Evolutionary conservation across 53 echinoderm and acorn worm genomes (phyloP), one percentile per base, ranked within the genome.

Genomic region (Paelopatides confundens): DNA sequence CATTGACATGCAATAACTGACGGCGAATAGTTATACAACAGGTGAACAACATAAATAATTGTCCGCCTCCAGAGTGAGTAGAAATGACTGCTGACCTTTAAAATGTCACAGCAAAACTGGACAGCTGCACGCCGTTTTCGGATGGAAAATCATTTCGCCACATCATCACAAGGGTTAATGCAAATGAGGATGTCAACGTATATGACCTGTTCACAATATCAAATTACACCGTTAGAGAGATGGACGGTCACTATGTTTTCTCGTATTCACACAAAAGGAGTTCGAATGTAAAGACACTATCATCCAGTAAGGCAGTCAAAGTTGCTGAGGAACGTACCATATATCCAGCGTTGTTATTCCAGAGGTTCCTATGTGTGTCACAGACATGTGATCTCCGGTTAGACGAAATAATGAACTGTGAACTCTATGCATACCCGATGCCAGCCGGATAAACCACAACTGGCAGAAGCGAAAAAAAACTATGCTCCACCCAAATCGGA

Each of bases 361-460:
- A 63, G 64, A 63, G 64, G 64, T 63, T 63, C 64, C 64, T 63
- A 63, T 7, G 6, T 40, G 40, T 40, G 40, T 40, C 40, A 40
- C 40, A 40, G 40, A 40, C 40, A 40, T 5, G 40, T 40, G 10
- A 40, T 40, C 40, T 29, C 64, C 64, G 64, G 64, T 14, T 63
- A 63, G 64, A 63, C 64, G 15, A 63, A 63, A 29, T 63, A 14
- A 63, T 63, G 64, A 63, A 63, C 64, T 29, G 13, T 63, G 64
- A 63, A 63, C 6, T 63, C 64, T 63, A 14, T 63, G 8, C 64
- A 7, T 63, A 63, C 13, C 64, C 64, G 5, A 63, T 63, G 64
- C 64, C 8, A 63, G 64, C 64, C 64, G 6, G 64, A 63, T 63
- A 63, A 63, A 14, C 64, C 64, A 63, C 64, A 63, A 63, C 64